Conservation (phyloP, 1,140 invertebrate genomes). For the Diachasmimorpha longicaudata region DNA sequence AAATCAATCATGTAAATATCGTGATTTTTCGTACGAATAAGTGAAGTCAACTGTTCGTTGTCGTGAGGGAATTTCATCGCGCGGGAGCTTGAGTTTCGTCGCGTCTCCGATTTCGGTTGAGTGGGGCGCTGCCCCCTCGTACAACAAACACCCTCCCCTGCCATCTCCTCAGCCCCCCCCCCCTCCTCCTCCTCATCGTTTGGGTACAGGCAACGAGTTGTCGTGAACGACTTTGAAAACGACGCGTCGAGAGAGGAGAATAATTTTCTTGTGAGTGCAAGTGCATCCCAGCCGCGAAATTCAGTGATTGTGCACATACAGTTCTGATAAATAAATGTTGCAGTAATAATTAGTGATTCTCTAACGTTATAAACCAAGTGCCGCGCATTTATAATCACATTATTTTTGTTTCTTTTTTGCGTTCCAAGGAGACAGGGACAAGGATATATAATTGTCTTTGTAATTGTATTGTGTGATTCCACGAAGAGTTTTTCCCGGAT, state of each 20-base stretch:
- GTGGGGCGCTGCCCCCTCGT: no score
- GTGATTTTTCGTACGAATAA: background rate
- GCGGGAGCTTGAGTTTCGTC: conserved; percentile 7
- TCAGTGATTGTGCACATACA: background rate
- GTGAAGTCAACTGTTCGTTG: background rate
- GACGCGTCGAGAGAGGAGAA: background rate
- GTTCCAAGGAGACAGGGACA: background rate
- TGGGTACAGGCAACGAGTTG: no score
- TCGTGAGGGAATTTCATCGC: background rate
- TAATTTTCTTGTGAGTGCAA: conserved; percentile 5
- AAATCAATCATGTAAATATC: background rate
- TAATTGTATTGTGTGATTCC: background rate
- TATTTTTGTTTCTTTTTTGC: background rate
- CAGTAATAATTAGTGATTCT: background rate
- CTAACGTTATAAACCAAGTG: no score
- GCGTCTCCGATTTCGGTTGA: conserved; percentile 6
- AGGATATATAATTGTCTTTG: conserved; percentile 4
- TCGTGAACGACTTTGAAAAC: background rate
- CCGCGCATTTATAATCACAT: background rate
- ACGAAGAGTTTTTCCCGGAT: background rate
- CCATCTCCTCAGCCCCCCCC: background rate
- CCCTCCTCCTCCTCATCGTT: background rate
- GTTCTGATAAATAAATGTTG: background rate
- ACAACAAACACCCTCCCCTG: background rate
- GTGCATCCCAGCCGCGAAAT: background rate